These are phyloP conservation scores for Odontamblyopus rebecca DNA, from an alignment of 2,797 vertebrate genomes.

Conservation along the genomic window DNA sequence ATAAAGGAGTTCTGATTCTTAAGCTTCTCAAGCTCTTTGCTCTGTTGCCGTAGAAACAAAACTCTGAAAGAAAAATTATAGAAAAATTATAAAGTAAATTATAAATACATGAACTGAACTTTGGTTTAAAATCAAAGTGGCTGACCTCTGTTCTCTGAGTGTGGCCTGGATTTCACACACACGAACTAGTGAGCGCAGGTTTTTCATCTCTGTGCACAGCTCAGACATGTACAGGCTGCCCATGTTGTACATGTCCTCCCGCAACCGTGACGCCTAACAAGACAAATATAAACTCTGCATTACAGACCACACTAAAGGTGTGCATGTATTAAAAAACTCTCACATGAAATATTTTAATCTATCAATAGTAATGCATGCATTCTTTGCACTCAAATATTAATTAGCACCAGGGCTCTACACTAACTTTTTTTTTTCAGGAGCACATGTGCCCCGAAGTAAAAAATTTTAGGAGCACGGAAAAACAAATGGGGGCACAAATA, in stretches of 20 bases:
- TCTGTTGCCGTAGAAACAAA: slow-evolving; percentile 99
- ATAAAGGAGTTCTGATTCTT: slow-evolving; percentile 99
- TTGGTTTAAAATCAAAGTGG: background rate
- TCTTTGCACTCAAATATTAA: too few species aligned
- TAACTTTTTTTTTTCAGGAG: too few species aligned
- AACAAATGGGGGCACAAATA: too few species aligned
- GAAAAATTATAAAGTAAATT: background rate
- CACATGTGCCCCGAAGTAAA: too few species aligned
- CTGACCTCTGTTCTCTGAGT: slow-evolving; percentile 95
- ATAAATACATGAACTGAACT: background rate
- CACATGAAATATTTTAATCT: background rate
- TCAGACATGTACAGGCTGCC: slow-evolving; percentile 98
- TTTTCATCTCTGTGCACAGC: slow-evolving; percentile 99
- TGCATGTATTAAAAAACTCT: background rate
- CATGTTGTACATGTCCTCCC: slow-evolving; percentile 97
- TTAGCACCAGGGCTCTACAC: too few species aligned
- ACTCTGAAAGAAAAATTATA: slow-evolving; percentile 77
- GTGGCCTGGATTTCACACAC: slow-evolving; percentile 99
- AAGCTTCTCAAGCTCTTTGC: slow-evolving; percentile 99
- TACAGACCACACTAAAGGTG: background rate
- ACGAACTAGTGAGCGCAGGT: slow-evolving; percentile 97
- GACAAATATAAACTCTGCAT: background rate
- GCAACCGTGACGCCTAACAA: slow-evolving; percentile 88
- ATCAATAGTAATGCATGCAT: background rate
- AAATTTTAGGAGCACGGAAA: too few species aligned